Conservation (phyloP, 1,140 invertebrate species). For the Metaphire vulgaris region DNA sequence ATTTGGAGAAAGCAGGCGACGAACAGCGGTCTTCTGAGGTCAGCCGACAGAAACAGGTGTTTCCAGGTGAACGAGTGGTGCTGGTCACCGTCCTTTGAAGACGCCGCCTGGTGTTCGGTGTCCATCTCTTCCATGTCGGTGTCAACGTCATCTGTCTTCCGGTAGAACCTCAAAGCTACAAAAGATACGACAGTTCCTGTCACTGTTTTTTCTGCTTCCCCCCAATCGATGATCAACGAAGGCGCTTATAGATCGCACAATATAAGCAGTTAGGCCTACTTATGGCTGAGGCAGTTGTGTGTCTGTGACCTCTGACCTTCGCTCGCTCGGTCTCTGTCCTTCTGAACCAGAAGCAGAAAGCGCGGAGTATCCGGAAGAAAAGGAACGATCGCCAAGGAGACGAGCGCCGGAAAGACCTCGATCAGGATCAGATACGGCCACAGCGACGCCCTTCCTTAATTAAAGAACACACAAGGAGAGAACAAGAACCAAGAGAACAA, state of each 20-base stretch:
- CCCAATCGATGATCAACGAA: too few species aligned
- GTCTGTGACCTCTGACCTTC: too few species aligned
- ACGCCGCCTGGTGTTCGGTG: conserved; percentile 21
- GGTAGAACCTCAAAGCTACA: conserved; percentile 21
- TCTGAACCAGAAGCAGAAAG: conserved; percentile 67
- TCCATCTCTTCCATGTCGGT: conserved; percentile 28
- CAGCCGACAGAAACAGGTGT: conserved; percentile 44
- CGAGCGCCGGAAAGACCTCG: conserved; percentile 69
- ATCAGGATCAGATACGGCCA: conserved; percentile 60
- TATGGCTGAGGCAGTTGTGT: too few species aligned
- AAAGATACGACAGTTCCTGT: background rate
- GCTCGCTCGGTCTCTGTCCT: conserved; percentile 68
- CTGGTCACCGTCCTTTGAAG: background rate
- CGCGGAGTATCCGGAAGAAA: conserved; percentile 86
- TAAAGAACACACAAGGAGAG: too few species aligned
- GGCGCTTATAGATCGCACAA: too few species aligned
- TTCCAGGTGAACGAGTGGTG: conserved; percentile 26
- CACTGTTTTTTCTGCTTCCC: too few species aligned
- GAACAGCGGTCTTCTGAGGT: conserved; percentile 68
- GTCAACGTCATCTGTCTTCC: conserved; percentile 12
- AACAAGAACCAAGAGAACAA: too few species aligned
- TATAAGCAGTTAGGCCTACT: too few species aligned
- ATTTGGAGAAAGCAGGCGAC: conserved; percentile 78
- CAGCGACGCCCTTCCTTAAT: too few species aligned
- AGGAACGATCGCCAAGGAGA: conserved; percentile 68